A percentile compares a stretch with the other conserved stretches of the same genome.
These are phyloP conservation scores for Anthoscopus minutus DNA, from an alignment of 2,113 vertebrate species.

Conservation along the genomic window DNA sequence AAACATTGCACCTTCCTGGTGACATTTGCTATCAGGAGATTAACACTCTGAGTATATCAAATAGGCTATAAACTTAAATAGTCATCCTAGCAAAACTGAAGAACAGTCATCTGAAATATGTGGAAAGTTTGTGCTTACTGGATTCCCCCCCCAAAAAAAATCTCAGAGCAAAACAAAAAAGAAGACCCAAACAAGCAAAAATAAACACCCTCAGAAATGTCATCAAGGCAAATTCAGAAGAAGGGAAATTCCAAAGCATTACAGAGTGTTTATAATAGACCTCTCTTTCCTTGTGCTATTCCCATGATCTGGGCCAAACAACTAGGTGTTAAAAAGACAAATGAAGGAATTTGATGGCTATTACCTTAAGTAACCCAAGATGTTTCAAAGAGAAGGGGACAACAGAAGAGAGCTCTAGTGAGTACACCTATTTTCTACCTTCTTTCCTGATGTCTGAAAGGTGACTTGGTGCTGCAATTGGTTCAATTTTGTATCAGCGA, in stretches of 20 bases:
- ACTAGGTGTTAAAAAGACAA: neutral
- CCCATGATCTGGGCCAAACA: neutral
- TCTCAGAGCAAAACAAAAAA: neutral
- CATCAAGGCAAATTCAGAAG: neutral
- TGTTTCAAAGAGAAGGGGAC: neutral
- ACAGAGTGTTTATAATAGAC: neutral
- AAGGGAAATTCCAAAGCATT: neutral
- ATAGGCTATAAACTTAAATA: neutral
- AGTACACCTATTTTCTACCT: neutral
- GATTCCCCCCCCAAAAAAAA: neutral
- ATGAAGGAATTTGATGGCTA: neutral
- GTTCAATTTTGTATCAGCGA: neutral
- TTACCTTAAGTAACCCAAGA: neutral
- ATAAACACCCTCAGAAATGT: neutral
- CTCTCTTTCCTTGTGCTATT: neutral
- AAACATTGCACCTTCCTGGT: neutral
- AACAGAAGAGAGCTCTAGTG: neutral
- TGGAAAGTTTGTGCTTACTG: neutral
- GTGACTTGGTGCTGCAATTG: neutral
- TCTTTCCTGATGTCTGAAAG: neutral
- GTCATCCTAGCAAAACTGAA: neutral
- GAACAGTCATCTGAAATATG: neutral
- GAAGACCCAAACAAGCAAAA: neutral
- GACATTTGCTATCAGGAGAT: neutral
- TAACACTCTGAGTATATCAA: neutral